A percentile compares a stretch with the other conserved stretches of the same genome.
These are phyloP conservation scores for Oxyruncus cristatus DNA, from an alignment of 2,113 vertebrate genomes.

Conservation along the genomic window DNA sequence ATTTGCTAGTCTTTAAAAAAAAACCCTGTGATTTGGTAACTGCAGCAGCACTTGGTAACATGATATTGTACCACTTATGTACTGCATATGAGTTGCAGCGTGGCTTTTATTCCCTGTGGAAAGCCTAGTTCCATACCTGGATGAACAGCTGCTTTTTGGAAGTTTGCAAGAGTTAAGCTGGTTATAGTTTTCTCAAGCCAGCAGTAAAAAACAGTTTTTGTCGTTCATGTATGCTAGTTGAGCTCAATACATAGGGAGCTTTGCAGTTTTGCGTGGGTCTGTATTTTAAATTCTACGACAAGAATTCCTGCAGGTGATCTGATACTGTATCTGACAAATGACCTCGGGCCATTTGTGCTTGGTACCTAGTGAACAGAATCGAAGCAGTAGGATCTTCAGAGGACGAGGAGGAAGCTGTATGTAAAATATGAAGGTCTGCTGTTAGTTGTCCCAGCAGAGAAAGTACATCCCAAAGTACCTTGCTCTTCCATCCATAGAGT, in stretches of 20 bases:
- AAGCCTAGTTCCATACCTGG: not conserved
- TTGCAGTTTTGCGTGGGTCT: not conserved
- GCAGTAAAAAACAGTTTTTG: not conserved
- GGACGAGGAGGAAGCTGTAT: not conserved
- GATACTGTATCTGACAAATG: not conserved
- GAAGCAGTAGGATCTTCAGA: not conserved
- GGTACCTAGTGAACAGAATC: not conserved
- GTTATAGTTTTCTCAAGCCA: not conserved
- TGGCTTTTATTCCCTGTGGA: not conserved
- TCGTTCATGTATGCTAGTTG: not conserved
- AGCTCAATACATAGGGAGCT: not conserved
- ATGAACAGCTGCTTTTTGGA: not conserved
- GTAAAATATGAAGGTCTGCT: not conserved
- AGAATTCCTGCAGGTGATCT: not conserved
- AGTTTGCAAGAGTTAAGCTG: not conserved
- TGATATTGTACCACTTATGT: not conserved
- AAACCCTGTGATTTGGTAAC: not conserved
- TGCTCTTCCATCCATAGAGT: not conserved
- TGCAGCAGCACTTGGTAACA: rapidly evolving
- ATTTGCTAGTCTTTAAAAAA: not conserved
- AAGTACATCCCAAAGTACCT: not conserved
- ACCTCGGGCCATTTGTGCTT: not conserved
- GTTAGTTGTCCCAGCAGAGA: not conserved
- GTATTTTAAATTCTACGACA: not conserved
- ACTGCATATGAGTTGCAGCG: rapidly evolving